A percentile compares a stretch with the other conserved stretches of the same genome.
These are phyloP conservation scores for Maccullochella peelii DNA, from an alignment of 2,113 vertebrate genomes.

Conservation along the genomic window DNA sequence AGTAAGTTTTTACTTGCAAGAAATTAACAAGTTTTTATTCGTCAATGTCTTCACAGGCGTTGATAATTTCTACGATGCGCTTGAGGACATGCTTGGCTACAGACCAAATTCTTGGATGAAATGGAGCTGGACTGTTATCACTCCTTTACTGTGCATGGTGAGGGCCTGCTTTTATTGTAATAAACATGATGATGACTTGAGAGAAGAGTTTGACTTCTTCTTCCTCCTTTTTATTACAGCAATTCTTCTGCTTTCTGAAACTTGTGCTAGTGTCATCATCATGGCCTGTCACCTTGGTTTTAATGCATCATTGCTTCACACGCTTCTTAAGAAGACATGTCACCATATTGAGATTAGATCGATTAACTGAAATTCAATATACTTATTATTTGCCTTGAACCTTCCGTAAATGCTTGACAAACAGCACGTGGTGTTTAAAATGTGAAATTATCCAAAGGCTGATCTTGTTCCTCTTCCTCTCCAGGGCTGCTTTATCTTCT, in stretches of 20 bases:
- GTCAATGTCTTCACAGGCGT: constrained; percentile 87
- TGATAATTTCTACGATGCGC: constrained; percentile 97
- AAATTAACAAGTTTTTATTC: background rate
- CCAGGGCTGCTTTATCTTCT: constrained; percentile 97
- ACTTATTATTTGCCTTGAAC: background rate
- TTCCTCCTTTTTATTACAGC: constrained; percentile 9
- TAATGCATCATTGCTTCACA: background rate
- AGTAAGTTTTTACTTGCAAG: too few species aligned
- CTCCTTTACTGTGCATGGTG: constrained; percentile 94
- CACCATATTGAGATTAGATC: background rate
- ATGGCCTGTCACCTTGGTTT: background rate
- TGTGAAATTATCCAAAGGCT: background rate
- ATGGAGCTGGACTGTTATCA: constrained; percentile 96
- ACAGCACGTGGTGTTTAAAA: background rate
- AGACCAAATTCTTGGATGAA: constrained; percentile 99
- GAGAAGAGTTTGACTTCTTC: background rate
- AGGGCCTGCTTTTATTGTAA: constrained; percentile 51
- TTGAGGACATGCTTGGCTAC: constrained; percentile 99
- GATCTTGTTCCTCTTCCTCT: constrained; percentile 8
- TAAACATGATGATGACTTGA: background rate
- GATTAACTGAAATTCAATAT: background rate
- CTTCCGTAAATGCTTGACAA: background rate
- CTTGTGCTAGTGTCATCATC: background rate
- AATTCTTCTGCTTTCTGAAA: constrained; percentile 18
- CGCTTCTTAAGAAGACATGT: background rate